These are phyloP conservation scores for Perca schrenkii DNA, from an alignment of 2,113 vertebrate genomes.

Conservation along the genomic window DNA sequence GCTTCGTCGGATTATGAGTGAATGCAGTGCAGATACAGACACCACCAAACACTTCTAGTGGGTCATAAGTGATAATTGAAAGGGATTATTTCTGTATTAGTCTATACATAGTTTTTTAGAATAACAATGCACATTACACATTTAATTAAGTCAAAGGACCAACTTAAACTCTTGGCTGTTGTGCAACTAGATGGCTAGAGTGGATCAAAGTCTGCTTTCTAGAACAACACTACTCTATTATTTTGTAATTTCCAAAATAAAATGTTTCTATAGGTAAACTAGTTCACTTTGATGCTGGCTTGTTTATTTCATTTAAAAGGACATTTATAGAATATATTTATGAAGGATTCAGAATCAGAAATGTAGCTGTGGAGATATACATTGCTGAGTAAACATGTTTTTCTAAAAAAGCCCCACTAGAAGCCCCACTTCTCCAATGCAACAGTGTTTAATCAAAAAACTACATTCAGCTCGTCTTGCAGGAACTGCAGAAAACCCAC, in stretches of 20 bases:
- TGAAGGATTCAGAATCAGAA: neutral
- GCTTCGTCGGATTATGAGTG: too few species aligned
- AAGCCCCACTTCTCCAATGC: too few species aligned
- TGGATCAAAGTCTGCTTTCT: neutral
- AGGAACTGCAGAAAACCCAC: neutral
- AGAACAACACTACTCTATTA: neutral
- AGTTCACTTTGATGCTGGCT: neutral
- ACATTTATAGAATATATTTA: neutral
- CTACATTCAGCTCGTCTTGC: neutral
- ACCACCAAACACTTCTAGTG: too few species aligned
- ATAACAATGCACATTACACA: too few species aligned
- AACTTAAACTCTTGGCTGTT: neutral
- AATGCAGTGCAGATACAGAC: too few species aligned
- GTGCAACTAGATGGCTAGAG: too few species aligned
- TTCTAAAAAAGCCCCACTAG: neutral
- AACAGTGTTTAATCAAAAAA: neutral
- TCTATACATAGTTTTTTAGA: too few species aligned
- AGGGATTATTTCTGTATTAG: too few species aligned
- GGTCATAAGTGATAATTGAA: too few species aligned
- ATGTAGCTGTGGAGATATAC: neutral
- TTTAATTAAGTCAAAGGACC: too few species aligned
- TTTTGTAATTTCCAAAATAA: neutral
- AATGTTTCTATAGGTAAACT: neutral
- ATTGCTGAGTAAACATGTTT: neutral
- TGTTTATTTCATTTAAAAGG: neutral